Evolutionary conservation across 2,113 vertebrate species (phyloP), one percentile per base, ranked within the genome.

Genomic region (Sprattus sprattus): DNA sequence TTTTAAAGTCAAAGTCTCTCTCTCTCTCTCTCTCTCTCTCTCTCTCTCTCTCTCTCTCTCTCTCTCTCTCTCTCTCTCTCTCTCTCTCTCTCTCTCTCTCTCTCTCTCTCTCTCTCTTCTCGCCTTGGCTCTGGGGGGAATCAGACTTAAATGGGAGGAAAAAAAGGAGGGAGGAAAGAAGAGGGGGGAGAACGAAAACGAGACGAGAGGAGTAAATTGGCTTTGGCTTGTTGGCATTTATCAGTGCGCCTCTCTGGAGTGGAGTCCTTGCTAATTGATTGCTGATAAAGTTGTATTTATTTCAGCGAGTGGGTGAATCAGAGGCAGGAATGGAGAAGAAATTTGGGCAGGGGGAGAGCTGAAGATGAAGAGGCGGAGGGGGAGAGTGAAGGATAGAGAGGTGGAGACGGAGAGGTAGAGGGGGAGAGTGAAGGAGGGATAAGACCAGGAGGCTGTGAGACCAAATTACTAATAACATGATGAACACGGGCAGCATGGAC

Each of bases 221-320:
- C 81, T 39, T 85, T 50, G 80, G 46, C 81, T 87, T 82, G 86
- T 88, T 89, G 81, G 85, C 80, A 75, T 90, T 88, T 86, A 89
- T 89, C 83, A 85, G 57, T 49, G 60, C 85, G 81, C 86, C 80
- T 80, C 49, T 89, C 84, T 89, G 57, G 81, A 83, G 88, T 22
- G 25, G 67, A n/a, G 86, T 87, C n/a, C 57, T 85, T 54, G 83
- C 83, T 90, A 89, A 90, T 89, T 87, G 80, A 83, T 84, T 81
- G 44, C 82, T 88, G 82, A 84, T 85, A 60, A 82, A 86, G 75
- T 81, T 87, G 81, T 85, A 45, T 50, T 39, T 83, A 20, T 83
- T 45, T 47, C 7, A n/a, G n/a, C 16, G 46, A 32, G 75, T 54
- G 52, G 81, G 46, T 16, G 16, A 10, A 7, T 25, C 32, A 22